Percentiles rank a stretch among this genome's conserved stretches.
Evolutionary conservation across 2,888 invertebrate species (phyloP).

Genomic region (Noctua janthina): DNA sequence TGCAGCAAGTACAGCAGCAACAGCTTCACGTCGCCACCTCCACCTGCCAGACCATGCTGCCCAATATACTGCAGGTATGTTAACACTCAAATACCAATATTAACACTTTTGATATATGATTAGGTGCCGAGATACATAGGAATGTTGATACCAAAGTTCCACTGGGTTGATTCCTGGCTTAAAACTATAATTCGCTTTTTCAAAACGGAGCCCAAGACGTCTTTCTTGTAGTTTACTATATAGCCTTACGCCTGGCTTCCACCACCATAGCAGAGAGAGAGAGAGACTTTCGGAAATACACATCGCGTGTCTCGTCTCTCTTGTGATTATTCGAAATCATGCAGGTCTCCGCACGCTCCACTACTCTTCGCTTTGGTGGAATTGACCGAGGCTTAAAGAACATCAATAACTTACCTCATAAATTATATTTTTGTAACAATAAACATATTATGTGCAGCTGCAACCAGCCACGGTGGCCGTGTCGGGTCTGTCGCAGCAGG

Average conservation of each 20-base stretch:
- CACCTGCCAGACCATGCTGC: conserved; percentile 87
- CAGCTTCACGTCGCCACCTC: conserved; percentile 88
- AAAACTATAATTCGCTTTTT: neutral
- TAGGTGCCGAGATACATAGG: neutral
- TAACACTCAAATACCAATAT: neutral
- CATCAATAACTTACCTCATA: neutral
- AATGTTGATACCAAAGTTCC: neutral
- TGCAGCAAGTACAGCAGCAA: conserved; percentile 88
- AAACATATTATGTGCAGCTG: conserved; percentile 71
- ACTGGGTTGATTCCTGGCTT: neutral
- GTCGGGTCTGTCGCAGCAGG: conserved; percentile 80
- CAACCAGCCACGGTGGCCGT: conserved; percentile 83
- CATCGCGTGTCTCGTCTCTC: neutral
- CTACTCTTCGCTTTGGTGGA: neutral
- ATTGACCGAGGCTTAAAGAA: neutral
- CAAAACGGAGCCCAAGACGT: neutral
- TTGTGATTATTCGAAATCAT: neutral
- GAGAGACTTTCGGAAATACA: neutral
- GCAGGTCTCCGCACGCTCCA: neutral
- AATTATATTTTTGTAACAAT: neutral
- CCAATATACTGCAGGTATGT: conserved; percentile 87
- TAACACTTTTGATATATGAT: neutral
- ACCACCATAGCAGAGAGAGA: neutral
- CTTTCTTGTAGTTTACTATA: neutral
- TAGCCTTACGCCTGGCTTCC: neutral